Evolutionary conservation across 1,140 invertebrate species (phyloP).

Genomic region (Pseudomyrmex pallidus): DNA sequence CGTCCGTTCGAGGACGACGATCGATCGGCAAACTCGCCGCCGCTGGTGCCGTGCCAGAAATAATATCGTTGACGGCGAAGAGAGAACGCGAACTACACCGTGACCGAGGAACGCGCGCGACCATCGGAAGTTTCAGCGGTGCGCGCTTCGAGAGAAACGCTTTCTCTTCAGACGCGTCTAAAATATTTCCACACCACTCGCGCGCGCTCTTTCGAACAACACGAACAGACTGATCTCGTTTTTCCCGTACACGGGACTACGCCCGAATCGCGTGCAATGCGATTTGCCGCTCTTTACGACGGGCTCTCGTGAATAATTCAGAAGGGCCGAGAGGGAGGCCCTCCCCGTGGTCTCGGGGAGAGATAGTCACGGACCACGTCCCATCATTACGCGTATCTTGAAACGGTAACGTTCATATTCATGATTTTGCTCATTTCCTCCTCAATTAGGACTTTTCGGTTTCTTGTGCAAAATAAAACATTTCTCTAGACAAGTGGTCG

Average conservation of each 20-base stretch:
- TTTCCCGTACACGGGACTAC: constrained; percentile 15
- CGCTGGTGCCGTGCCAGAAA: constrained; percentile 56
- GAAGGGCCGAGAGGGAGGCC: too few relatives aligned
- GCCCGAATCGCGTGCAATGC: constrained; percentile 13
- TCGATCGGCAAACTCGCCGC: constrained; percentile 27
- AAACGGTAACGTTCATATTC: neutral
- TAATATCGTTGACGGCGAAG: constrained; percentile 47
- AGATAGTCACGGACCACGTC: constrained; percentile 22
- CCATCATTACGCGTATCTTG: constrained; percentile 5
- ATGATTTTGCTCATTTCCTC: neutral
- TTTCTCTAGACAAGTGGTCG: neutral
- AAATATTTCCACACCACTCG: constrained; percentile 19
- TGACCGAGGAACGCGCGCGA: constrained; percentile 17
- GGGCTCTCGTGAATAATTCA: constrained; percentile 45
- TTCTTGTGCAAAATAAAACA: neutral
- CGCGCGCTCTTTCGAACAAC: constrained; percentile 3
- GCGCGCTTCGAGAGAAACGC: constrained; percentile 18
- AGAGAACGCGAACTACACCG: constrained; percentile 54
- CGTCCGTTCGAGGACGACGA: constrained; percentile 57
- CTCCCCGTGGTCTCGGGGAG: neutral
- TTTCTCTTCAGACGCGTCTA: constrained; percentile 51
- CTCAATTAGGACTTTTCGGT: neutral
- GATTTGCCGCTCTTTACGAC: constrained; percentile 29
- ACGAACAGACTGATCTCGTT: constrained; percentile 22
- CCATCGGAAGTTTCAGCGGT: constrained; percentile 2